Evolutionary conservation across 2,113 vertebrate genomes (phyloP).

Genomic region (Osmerus eperlanus): DNA sequence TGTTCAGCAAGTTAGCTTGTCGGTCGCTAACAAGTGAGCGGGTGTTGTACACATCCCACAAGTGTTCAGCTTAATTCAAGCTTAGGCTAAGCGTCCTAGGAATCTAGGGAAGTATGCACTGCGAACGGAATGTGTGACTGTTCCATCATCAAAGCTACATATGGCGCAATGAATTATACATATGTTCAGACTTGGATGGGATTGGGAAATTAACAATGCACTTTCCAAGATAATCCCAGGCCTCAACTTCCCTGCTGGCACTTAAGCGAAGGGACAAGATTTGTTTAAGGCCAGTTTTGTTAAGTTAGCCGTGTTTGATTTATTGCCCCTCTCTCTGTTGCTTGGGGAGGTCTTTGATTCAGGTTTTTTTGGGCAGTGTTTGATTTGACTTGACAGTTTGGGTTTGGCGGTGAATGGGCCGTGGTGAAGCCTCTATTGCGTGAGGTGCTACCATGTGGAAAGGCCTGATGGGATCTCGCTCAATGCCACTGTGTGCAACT

Average conservation of each 20-base stretch:
- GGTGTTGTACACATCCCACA: no score
- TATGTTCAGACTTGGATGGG: constrained; percentile 48
- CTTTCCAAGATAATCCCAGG: constrained; percentile 57
- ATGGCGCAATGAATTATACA: constrained; percentile 66
- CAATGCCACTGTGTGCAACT: constrained; percentile 55
- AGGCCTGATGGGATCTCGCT: constrained; percentile 62
- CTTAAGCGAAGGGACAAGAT: constrained; percentile 49
- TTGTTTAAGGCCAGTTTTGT: constrained; percentile 62
- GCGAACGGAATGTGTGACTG: constrained; percentile 40
- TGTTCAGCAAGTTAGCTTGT: not conserved
- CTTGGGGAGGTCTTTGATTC: constrained; percentile 65
- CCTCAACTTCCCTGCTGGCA: constrained; percentile 44
- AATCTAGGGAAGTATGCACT: constrained; percentile 39
- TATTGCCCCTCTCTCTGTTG: constrained; percentile 23
- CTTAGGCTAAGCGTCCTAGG: constrained; percentile 22
- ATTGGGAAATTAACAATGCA: constrained; percentile 55
- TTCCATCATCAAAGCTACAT: constrained; percentile 42
- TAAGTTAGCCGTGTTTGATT: constrained; percentile 56
- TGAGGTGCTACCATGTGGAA: constrained; percentile 64
- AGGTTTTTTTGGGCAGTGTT: constrained; percentile 45
- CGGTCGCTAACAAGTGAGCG: no score
- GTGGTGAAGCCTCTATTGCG: constrained; percentile 51
- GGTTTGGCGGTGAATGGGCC: constrained; percentile 62
- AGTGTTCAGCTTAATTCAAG: constrained; percentile 12
- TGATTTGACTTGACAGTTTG: constrained; percentile 66